Conservation (phyloP, 2,113 vertebrate genomes). For the Notothenia rossii region DNA sequence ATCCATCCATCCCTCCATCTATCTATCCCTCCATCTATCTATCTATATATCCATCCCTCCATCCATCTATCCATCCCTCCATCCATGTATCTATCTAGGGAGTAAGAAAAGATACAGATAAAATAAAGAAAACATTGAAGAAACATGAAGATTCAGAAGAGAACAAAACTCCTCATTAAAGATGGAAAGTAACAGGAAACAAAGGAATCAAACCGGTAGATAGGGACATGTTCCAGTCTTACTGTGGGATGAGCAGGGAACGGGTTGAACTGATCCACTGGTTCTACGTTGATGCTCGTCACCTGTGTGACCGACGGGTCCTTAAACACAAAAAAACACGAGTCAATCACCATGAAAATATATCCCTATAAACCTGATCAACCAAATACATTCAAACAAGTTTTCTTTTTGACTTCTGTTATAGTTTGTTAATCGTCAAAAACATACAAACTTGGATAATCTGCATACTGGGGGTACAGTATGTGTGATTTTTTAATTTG, state of each 20-base stretch:
- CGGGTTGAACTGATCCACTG: slow-evolving; percentile 90
- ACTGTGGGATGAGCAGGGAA: slow-evolving; percentile 88
- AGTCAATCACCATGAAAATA: background rate
- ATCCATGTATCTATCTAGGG: too few relatives aligned
- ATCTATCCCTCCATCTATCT: too few relatives aligned
- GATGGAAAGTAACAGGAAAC: background rate
- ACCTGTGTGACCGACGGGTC: slow-evolving; percentile 94
- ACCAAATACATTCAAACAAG: background rate
- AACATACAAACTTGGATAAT: too few relatives aligned
- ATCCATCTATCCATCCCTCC: too few relatives aligned
- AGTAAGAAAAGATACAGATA: background rate
- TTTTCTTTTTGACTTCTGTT: too few relatives aligned
- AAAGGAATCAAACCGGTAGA: background rate
- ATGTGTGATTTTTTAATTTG: too few relatives aligned
- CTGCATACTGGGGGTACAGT: too few relatives aligned
- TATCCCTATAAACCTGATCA: background rate
- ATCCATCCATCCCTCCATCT: too few relatives aligned
- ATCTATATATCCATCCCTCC: too few relatives aligned
- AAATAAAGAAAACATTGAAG: background rate
- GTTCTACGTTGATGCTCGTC: slow-evolving; percentile 83
- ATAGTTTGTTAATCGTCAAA: too few relatives aligned
- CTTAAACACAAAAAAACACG: slow-evolving; percentile 75
- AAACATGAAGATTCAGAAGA: background rate
- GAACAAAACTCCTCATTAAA: background rate
- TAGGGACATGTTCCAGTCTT: slow-evolving; percentile 42